Conservation (phyloP, 2,797 vertebrate genomes). For the Aselliscus stoliczkanus region DNA sequence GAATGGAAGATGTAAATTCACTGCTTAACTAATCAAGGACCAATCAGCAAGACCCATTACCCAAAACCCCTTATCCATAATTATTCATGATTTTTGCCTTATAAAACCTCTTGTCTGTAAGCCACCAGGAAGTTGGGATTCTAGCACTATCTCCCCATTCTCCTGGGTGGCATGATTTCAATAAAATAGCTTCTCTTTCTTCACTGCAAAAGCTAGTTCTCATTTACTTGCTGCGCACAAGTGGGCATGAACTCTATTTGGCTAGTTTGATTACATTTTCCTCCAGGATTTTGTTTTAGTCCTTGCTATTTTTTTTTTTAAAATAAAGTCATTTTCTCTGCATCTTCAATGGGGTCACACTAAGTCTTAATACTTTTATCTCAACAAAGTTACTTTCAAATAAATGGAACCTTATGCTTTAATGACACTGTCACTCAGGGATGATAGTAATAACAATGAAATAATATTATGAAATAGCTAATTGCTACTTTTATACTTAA, state of each 20-base stretch:
- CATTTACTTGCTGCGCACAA: background rate
- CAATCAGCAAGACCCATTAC: background rate
- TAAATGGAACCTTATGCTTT: background rate
- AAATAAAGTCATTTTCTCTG: background rate
- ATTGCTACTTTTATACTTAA: background rate
- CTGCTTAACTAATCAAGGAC: background rate
- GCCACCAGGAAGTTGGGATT: background rate
- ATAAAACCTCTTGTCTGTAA: background rate
- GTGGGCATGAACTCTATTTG: background rate
- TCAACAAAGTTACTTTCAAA: background rate
- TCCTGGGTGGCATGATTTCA: background rate
- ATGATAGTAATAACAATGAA: background rate
- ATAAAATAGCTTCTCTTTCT: background rate
- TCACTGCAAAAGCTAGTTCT: background rate
- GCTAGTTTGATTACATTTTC: background rate
- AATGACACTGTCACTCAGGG: background rate
- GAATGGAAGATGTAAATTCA: background rate
- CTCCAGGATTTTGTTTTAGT: background rate
- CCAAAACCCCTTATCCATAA: background rate
- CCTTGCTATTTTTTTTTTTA: background rate
- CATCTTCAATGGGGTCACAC: background rate
- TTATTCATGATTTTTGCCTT: background rate
- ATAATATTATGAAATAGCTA: background rate
- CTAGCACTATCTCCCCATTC: background rate
- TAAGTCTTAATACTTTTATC: background rate